Conservation (phyloP, 2,113 vertebrate genomes). For the Poeciliopsis occidentalis region DNA sequence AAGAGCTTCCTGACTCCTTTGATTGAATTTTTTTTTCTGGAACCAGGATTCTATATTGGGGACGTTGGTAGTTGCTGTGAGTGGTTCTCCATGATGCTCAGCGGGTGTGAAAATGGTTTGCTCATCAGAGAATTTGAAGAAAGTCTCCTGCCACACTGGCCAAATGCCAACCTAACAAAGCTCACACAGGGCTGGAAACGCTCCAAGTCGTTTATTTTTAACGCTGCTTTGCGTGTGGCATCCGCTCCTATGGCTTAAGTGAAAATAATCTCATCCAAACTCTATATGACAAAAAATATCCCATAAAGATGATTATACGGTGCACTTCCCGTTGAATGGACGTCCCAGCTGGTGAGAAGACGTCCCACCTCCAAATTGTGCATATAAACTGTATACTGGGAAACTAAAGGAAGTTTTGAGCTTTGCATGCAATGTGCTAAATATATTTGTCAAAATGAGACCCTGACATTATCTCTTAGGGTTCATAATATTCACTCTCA, state of each 20-base stretch:
- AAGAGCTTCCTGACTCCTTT: neutral
- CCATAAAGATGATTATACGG: neutral
- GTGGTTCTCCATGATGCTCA: neutral
- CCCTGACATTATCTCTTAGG: neutral
- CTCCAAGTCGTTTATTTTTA: neutral
- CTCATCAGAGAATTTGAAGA: neutral
- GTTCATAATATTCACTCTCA: neutral
- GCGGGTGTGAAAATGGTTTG: neutral
- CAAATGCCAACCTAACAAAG: neutral
- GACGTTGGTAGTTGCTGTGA: neutral
- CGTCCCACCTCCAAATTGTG: neutral
- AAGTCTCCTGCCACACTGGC: neutral
- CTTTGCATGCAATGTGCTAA: neutral
- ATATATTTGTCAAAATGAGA: neutral
- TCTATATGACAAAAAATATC: neutral
- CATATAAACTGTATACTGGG: neutral
- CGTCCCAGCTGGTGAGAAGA: neutral
- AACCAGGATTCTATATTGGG: neutral
- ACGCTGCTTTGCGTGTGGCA: neutral
- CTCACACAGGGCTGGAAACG: neutral
- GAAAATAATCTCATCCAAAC: neutral
- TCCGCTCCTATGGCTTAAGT: neutral
- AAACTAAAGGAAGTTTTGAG: neutral
- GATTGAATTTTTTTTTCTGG: neutral
- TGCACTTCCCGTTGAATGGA: neutral